Evolutionary conservation across 2,797 vertebrate genomes (phyloP), one percentile per base, ranked within the genome.

Genomic region (Urophycis tenuis): DNA sequence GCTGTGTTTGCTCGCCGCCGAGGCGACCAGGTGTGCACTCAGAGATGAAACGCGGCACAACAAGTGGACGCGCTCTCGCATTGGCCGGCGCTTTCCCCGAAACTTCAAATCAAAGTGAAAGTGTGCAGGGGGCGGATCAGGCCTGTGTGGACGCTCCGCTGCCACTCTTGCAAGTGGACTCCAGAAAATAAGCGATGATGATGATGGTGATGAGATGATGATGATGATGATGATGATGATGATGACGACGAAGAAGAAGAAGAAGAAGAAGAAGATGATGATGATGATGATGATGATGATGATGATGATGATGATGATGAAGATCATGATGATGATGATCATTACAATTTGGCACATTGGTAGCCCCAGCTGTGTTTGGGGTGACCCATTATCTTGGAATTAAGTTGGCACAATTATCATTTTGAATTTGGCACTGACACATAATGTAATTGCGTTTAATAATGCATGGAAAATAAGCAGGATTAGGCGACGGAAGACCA

Each of bases 1-100:
- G 60, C 76, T 80, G 80, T 78, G 71, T 77, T 33, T 19, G 10
- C 74, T 14, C 14, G 22, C 31, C 11, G 30, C 78, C 77, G 53
- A 64, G 76, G 69, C 79, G 1, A 77, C 30, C 25, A 8, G 49
- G 74, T 36, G 35, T 22, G 5, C 29, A 74, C 35, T 77, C 30
- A 17, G 53, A 71, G 35, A 81, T 74, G 9, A 49, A 69, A 79
- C 49, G 19, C n/a, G n/a, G n/a, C 53, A 15, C n/a, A 17, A 11
- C 29, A 53, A 36, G n/a, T 17, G 67, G 72, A 71, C 17, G 74
- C 41, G 79, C 67, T 8, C n/a, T n/a, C n/a, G n/a, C n/a, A n/a
- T n/a, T 1, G 29, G 75, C 75, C 15, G 8, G 53, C 53, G 25
- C n/a, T 25, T 64, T 64, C 29, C 53, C 53, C 19, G 3, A 22